A percentile compares a stretch with the other conserved stretches of the same genome.
Evolutionary conservation across 2,113 vertebrate species (phyloP).

Genomic region (Spermophilus dauricus): DNA sequence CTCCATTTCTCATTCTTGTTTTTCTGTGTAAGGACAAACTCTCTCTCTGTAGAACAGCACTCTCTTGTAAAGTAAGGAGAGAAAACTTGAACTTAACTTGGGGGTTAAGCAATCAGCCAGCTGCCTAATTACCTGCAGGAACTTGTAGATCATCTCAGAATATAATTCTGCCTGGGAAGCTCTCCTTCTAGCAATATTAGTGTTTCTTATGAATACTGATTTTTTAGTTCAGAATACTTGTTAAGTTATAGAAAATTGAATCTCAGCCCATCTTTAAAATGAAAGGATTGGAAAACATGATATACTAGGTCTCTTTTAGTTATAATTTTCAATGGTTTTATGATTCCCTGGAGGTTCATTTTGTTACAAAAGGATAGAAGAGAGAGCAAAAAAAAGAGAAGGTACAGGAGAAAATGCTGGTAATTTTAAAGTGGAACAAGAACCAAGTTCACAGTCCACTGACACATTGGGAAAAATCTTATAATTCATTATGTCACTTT

Average conservation of each 20-base stretch:
- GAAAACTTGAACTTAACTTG: not conserved
- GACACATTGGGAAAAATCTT: not conserved
- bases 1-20: not conserved
- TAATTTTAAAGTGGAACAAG: not conserved
- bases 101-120: not conserved
- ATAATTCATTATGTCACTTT: not conserved
- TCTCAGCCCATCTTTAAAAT: not conserved
- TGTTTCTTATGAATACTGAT: conserved; percentile 25
- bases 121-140: not conserved
- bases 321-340: not conserved
- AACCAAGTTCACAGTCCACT: not conserved
- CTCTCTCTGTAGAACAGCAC: not conserved
- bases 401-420: not conserved
- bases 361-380: not conserved
- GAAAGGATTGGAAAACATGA: not conserved
- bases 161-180: not conserved
- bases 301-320: not conserved
- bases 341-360: not conserved
- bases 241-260: conserved; percentile 21
- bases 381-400: not conserved
- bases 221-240: conserved; percentile 16
- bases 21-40: not conserved
- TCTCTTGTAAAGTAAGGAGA: not conserved
- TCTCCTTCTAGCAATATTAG: not conserved
- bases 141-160: not conserved